phyloP scores from a whole-genome alignment of 1,140 invertebrate genomes.

The Meloidogyne exigua region DNA sequence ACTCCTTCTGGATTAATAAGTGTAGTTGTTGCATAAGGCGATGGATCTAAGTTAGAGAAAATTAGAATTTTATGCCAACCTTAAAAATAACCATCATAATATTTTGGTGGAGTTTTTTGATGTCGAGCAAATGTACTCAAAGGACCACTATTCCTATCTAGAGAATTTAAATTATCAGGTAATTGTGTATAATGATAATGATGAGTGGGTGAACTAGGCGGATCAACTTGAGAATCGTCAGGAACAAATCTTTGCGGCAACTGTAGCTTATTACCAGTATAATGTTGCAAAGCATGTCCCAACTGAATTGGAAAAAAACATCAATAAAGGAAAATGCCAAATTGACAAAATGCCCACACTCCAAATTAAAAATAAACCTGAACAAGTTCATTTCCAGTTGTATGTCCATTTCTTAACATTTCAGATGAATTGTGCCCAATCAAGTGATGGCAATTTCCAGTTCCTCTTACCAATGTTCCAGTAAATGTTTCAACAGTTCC shows the following conservation, averaged over 20 bases:
- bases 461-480: constrained; percentile 24
- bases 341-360: no score
- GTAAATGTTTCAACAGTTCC: constrained; percentile 28
- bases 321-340: no score
- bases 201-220: background rate
- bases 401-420: background rate
- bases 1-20: constrained; percentile 36
- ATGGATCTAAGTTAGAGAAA: constrained; percentile 41
- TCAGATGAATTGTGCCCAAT: constrained; percentile 3
- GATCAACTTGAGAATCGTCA: constrained; percentile 2
- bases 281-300: background rate
- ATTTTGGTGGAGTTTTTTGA: constrained; percentile 1
- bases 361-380: background rate
- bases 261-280: background rate
- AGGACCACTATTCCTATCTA: background rate
- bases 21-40: constrained; percentile 58
- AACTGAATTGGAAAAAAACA: no score
- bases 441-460: constrained; percentile 23
- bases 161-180: background rate
- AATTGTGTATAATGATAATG: background rate
- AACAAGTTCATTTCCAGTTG: background rate
- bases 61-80: background rate
- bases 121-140: background rate
- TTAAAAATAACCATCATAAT: background rate
- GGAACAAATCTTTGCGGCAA: background rate